Percentiles rank a stretch among this genome's conserved stretches.
These are phyloP conservation scores for Amaurobius ferox DNA, from an alignment of 2,888 invertebrate genomes.

Conservation along the genomic window DNA sequence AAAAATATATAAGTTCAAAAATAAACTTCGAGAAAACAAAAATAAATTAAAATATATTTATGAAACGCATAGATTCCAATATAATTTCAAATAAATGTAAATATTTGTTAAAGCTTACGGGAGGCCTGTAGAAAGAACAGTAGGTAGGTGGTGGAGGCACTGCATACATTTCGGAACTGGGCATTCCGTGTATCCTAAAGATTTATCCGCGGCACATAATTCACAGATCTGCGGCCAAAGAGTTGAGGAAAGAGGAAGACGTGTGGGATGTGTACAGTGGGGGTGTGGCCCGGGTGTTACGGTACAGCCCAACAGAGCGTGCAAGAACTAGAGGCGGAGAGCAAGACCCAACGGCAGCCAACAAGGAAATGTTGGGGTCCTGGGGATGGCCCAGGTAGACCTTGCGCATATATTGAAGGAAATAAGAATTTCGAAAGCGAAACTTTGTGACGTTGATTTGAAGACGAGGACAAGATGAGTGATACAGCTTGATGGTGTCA, in stretches of 20 bases:
- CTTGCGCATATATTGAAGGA: neutral
- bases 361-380: constrained; percentile 31
- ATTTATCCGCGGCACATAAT: neutral
- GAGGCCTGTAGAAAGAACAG: constrained; percentile 39
- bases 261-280: constrained; percentile 47
- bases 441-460: constrained; percentile 10
- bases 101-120: constrained; percentile 40
- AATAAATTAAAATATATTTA: too few relatives aligned
- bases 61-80: too few relatives aligned
- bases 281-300: constrained; percentile 40
- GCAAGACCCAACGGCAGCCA: constrained; percentile 12
- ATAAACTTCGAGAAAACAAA: too few relatives aligned
- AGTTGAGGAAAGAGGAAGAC: constrained; percentile 56
- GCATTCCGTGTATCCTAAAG: neutral
- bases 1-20: too few relatives aligned
- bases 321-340: constrained; percentile 42
- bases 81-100: too few relatives aligned
- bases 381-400: constrained; percentile 21
- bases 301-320: constrained; percentile 54
- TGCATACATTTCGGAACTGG: constrained; percentile 43
- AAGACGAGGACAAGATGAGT: too few relatives aligned
- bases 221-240: neutral
- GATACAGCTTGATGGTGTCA: too few relatives aligned
- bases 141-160: constrained; percentile 36
- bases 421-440: constrained; percentile 40